Percentiles rank a stretch among this genome's conserved stretches.
phyloP scores from a whole-genome alignment of 2,797 vertebrate species.

The Coregonus sp. region DNA sequence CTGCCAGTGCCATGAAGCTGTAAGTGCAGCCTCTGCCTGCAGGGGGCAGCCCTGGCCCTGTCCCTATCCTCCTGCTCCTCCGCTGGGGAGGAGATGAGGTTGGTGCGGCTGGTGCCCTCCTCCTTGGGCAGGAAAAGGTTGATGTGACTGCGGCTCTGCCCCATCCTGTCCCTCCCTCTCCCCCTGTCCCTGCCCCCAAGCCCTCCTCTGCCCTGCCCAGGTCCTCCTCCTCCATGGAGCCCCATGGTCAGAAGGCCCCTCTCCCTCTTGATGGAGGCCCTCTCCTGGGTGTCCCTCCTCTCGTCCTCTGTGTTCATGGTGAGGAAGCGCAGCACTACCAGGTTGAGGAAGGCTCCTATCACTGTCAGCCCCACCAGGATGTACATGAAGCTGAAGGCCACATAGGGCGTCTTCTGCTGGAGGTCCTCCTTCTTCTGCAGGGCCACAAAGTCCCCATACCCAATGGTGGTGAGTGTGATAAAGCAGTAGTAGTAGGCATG shows the following conservation, averaged over 20 bases:
- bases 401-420: conserved; percentile 91
- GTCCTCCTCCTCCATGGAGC: conserved; percentile 13
- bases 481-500: conserved; percentile 98
- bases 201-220: conserved; percentile 37
- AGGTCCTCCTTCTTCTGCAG: conserved; percentile 94
- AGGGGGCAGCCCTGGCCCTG: conserved; percentile 36
- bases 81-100: conserved; percentile 79
- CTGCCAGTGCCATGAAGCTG: conserved; percentile 58
- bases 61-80: conserved; percentile 67
- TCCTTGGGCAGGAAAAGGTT: conserved; percentile 82
- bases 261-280: conserved; percentile 81
- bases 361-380: conserved; percentile 94
- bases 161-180: conserved; percentile 63
- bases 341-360: conserved; percentile 94
- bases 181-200: conserved; percentile 39
- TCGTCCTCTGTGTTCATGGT: conserved; percentile 91
- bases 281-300: conserved; percentile 80
- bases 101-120: conserved; percentile 86
- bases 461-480: conserved; percentile 97
- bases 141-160: conserved; percentile 73
- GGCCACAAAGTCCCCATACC: conserved; percentile 96
- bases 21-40: conserved; percentile 65
- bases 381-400: conserved; percentile 97
- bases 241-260: conserved; percentile 65
- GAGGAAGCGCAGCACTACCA: conserved; percentile 93